Base-by-base conservation (phyloP, 1,140 invertebrate genomes). In the Helicoverpa zea region DNA sequence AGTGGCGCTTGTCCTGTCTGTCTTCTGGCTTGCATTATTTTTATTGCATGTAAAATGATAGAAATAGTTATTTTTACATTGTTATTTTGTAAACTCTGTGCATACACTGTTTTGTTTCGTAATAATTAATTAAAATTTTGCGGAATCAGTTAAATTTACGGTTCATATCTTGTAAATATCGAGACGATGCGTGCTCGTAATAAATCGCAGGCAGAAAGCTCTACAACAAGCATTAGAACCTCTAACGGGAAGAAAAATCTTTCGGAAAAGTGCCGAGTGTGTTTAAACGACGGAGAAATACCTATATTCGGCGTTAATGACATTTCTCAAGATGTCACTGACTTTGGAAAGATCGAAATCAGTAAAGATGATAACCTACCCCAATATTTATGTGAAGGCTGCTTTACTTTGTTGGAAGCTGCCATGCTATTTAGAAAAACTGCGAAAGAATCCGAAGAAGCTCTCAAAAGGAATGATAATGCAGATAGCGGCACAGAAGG, bases 261-360 rank as follows among this genome's bases (percentile, higher is more conserved):
- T n/a, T 3, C 7, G 30, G 59, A 64, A 49, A 81, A 58, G 47
- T 86, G 84, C 16, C 74, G 83, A 52, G 68, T 86, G 54, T 86
- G 84, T 54, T 83, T 86, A 30, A 47, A 77, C 3, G 51, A 54
- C 14, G 84, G 79, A 3, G 56, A 79, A 16, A 81, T 81, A 23
- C 61, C 81, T 2, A 86, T 86, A 43, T 84, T 74, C 14, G 83
- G 76, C 12, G 23, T 59, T 12, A 59, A 84, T 3, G 77, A 84
- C 56, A 66, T 84, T 16, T 76, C 78, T 18, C 13, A 23, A 4
- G 56, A 73, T 16, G 29, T 86, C 5, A 18, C 51, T 16, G 47
- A 75, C 11, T 84, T 82, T 49, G 70, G 61, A 35, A 54, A 23
- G 5, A 80, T 84, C 14, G 14, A 51, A 10, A 59, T 86, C 14